Conservation (phyloP, 2,113 vertebrate species). For the Spermophilus dauricus region DNA sequence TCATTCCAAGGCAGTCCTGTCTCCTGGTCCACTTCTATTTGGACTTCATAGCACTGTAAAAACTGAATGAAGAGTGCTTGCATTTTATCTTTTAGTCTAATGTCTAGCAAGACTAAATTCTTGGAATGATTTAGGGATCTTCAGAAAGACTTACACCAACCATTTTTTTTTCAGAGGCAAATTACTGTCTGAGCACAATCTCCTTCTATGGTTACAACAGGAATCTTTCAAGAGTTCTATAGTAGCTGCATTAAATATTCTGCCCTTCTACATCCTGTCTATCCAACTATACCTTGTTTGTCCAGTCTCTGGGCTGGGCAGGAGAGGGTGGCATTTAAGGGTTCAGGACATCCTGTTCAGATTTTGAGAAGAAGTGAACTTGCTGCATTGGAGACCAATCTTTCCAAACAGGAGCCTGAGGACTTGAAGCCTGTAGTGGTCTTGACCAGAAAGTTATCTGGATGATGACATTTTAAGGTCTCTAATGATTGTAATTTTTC, state of each 20-base stretch:
- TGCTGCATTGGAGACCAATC: not conserved
- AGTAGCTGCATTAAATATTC: not conserved
- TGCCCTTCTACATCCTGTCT: not conserved
- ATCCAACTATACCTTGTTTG: not conserved
- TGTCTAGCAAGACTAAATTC: not conserved
- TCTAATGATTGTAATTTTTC: not conserved
- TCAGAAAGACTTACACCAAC: not conserved
- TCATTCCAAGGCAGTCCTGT: not conserved
- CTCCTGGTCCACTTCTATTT: not conserved
- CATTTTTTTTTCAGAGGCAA: not conserved
- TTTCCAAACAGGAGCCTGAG: not conserved
- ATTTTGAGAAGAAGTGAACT: not conserved
- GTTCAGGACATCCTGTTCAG: not conserved
- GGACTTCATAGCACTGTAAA: not conserved
- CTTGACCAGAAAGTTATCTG: not conserved
- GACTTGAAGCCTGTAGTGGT: not conserved
- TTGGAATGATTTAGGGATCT: not conserved
- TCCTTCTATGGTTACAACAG: not conserved
- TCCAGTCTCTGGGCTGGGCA: not conserved
- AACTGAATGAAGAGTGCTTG: not conserved
- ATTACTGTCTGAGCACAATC: not conserved
- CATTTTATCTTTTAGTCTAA: not conserved
- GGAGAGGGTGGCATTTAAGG: not conserved
- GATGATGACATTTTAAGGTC: slow-evolving; percentile 19
- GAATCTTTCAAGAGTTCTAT: not conserved